phyloP scores from a whole-genome alignment of 2,797 vertebrate genomes.

The Glyptemys insculpta region DNA sequence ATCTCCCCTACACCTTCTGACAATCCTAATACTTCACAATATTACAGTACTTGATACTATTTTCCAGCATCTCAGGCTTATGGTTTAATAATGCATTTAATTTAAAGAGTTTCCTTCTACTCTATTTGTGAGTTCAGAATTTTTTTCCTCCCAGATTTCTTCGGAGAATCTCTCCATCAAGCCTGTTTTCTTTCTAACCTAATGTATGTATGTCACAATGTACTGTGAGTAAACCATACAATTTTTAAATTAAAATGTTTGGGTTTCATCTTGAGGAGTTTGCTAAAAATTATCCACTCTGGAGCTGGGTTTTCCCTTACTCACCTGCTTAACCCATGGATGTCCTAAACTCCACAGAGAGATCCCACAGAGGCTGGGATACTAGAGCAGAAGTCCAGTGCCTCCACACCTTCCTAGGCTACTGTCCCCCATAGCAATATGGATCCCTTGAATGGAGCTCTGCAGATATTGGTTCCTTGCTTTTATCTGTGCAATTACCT shows the following conservation, averaged over 20 bases:
- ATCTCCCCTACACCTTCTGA: background rate
- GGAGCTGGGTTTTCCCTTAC: background rate
- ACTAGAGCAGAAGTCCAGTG: background rate
- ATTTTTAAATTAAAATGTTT: background rate
- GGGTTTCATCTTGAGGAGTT: background rate
- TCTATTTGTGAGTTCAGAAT: background rate
- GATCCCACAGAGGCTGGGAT: background rate
- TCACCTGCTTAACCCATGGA: background rate
- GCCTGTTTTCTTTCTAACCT: background rate
- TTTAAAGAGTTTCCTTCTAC: background rate
- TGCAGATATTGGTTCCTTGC: background rate
- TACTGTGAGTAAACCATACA: background rate
- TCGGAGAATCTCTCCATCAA: background rate
- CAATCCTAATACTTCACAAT: background rate
- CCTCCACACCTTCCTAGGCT: background rate
- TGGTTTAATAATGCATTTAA: background rate
- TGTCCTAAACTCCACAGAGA: background rate
- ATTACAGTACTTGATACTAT: background rate
- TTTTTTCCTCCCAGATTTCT: background rate
- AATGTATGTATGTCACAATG: background rate
- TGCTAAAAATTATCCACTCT: background rate
- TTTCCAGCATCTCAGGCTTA: background rate
- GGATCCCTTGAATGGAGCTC: background rate
- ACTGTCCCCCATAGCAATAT: background rate
- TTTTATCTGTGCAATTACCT: fast-evolving